Conservation (phyloP, 37 sponge, comb jelly and placozoan species). For the Theonella swinhoei region DNA sequence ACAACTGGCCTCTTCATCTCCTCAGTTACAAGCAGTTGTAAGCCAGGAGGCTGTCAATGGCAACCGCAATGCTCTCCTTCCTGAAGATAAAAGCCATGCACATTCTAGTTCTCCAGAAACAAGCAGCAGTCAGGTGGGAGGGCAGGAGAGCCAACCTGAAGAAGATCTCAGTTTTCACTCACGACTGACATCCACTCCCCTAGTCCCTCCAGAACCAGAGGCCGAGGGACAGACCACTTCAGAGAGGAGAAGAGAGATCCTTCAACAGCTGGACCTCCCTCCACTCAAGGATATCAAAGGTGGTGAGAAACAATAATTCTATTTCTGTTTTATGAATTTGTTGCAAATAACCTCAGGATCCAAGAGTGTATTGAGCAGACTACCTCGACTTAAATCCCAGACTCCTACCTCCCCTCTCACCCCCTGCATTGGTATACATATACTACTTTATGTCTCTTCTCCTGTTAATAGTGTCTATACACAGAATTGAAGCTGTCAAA, state of each 20-base stretch:
- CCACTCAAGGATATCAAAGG: constrained; percentile 4
- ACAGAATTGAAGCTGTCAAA: constrained; percentile 1
- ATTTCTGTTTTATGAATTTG: too few species aligned
- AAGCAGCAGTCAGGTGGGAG: too few species aligned
- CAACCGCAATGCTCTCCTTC: too few species aligned
- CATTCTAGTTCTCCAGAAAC: too few species aligned
- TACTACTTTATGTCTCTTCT: neutral
- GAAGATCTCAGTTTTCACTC: neutral
- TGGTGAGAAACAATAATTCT: neutral
- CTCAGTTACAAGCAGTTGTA: too few species aligned
- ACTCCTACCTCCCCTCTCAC: constrained; percentile 15
- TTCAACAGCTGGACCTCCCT: constrained; percentile 5
- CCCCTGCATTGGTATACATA: constrained; percentile 9
- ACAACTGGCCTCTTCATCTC: too few species aligned
- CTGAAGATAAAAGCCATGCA: too few species aligned
- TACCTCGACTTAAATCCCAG: constrained; percentile 16
- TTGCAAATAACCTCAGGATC: neutral
- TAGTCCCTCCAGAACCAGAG: neutral
- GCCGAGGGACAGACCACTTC: neutral
- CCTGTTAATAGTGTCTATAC: neutral
- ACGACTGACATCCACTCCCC: neutral
- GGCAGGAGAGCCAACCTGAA: too few species aligned
- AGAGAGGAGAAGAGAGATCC: neutral
- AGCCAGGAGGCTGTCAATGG: too few species aligned
- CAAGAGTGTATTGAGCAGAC: neutral